Base-by-base conservation (phyloP, 2,888 invertebrate species). In the Ophion obscuratus region DNA sequence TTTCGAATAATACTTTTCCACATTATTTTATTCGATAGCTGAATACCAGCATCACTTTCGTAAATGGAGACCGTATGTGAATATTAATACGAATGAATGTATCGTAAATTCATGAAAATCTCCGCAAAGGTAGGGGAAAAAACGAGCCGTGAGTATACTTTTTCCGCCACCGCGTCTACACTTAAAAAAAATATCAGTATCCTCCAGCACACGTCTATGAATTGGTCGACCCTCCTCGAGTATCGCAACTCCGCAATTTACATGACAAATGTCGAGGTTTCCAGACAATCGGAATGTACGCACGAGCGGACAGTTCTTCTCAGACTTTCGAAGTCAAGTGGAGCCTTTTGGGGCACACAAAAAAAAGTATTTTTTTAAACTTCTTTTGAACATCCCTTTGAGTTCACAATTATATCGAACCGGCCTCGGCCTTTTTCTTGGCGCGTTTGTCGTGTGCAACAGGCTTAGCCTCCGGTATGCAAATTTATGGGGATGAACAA, bases 191-290 rank as follows among this genome's bases (percentile, higher is more conserved):
- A 40, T 7, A 40, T 7, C 9, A 40, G 40, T 40, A 7, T 40
- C 40, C 40, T 40, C 7, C 7, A 40, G 40, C 7, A 40, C 40
- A 40, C 40, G 40, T 40, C 40, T 7, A 40, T 40, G 40, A 40
- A 40, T 40, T 9, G 40, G 1, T 40, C 40, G 40, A 40, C 40
- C 40, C 17, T 53, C 17, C 17, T 53, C 17, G 17, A 64, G 47
- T 27, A 92, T 90, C 90, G 88, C 89, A 87, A 88, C 80, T 90
- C 90, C 90, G 90, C 88, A 88, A 92, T 92, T 92, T 91, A 90
- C 91, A 91, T 92, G 53, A 53, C 53, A 53, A 17, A 53, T 14
- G 2, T 14, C 14, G 4, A 1, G 53, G 53, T 53, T 53, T 53
- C 17, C 11, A 17, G 53, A 17, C 53, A 14, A 40, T 40, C 40